A percentile compares a stretch with the other conserved stretches of the same genome.
Evolutionary conservation across 1,140 invertebrate species (phyloP).

Genomic region (Mya arenaria): DNA sequence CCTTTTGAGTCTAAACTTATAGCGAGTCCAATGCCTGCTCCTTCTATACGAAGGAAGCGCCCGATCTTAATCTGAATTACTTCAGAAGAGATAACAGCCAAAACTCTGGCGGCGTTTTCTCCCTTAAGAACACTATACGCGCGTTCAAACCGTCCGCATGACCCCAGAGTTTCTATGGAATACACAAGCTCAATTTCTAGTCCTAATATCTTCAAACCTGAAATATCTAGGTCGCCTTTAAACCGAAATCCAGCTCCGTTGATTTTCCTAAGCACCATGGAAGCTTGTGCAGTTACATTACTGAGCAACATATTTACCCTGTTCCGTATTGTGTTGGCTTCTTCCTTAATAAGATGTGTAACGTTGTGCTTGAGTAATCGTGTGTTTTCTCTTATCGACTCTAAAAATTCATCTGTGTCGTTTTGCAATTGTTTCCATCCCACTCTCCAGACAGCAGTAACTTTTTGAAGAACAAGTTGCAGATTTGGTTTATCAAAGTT

Average conservation of each 20-base stretch:
- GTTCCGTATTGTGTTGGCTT: neutral
- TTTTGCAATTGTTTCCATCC: no score
- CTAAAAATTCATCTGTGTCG: neutral
- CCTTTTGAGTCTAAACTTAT: constrained; percentile 9
- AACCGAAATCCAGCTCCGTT: neutral
- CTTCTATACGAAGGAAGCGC: constrained; percentile 3
- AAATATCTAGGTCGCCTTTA: neutral
- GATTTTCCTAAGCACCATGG: neutral
- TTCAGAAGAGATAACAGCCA: neutral
- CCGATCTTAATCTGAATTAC: neutral
- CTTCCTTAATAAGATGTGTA: neutral
- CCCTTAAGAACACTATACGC: neutral
- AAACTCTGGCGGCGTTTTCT: neutral
- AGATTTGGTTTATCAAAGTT: no score
- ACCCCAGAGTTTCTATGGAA: neutral
- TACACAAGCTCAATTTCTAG: neutral
- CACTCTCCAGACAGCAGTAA: no score
- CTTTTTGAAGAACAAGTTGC: no score
- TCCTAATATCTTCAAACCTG: neutral
- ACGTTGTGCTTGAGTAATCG: neutral
- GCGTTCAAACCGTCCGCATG: neutral
- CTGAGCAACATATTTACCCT: neutral
- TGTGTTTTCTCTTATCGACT: neutral
- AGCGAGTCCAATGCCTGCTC: constrained; percentile 3
- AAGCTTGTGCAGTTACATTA: neutral